Conservation (phyloP, 2,797 vertebrate species). For the Sebastes minor region DNA sequence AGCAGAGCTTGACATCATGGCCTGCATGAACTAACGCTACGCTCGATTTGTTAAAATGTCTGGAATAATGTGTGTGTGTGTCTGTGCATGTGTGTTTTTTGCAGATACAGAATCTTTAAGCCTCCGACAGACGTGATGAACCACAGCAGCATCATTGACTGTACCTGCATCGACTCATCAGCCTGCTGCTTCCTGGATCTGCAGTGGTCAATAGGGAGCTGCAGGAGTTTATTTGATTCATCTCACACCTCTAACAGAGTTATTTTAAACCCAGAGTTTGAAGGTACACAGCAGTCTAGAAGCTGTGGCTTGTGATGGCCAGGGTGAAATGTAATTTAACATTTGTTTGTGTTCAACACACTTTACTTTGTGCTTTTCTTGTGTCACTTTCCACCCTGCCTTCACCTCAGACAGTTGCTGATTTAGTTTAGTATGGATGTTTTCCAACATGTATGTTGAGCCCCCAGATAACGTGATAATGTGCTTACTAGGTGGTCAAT, state of each 20-base stretch:
- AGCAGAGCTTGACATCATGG: too few relatives aligned
- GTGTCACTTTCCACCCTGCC: neutral
- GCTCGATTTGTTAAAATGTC: neutral
- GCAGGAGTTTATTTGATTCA: slow-evolving; percentile 52
- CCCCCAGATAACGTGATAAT: neutral
- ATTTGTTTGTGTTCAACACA: neutral
- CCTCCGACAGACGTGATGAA: slow-evolving; percentile 29
- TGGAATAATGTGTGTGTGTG: neutral
- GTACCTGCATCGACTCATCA: slow-evolving; percentile 44
- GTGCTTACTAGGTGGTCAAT: neutral
- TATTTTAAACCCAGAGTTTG: slow-evolving; percentile 51
- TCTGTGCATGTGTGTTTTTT: neutral
- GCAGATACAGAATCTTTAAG: neutral
- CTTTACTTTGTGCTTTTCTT: neutral
- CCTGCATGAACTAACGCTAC: too few relatives aligned
- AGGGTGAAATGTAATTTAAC: neutral
- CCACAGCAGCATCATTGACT: slow-evolving; percentile 46
- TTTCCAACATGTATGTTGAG: neutral
- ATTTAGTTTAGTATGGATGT: neutral
- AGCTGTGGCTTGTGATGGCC: neutral
- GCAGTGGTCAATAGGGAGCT: slow-evolving; percentile 43
- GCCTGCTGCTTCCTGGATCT: slow-evolving; percentile 47
- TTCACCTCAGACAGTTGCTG: neutral
- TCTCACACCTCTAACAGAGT: slow-evolving; percentile 41
- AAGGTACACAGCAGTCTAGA: slow-evolving; percentile 17